A percentile compares a stretch with the other conserved stretches of the same genome.
Evolutionary conservation across 2,113 vertebrate species (phyloP).

Genomic region (Hydrochoerus hydrochaeris): DNA sequence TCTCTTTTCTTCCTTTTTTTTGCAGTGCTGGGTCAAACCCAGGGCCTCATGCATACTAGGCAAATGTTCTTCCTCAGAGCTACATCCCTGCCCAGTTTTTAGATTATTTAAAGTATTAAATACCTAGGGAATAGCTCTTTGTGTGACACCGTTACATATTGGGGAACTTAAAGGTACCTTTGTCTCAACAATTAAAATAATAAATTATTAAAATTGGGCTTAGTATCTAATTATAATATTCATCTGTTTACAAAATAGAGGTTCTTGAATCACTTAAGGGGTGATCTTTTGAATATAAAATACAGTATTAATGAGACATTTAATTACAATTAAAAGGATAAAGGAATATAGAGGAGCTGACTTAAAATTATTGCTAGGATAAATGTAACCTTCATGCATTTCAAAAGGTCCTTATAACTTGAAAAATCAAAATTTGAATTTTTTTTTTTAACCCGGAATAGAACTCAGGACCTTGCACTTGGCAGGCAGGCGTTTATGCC

Average conservation of each 20-base stretch:
- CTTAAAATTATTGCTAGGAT: slow-evolving; percentile 56
- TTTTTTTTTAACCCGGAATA: too few relatives aligned
- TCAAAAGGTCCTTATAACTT: background rate
- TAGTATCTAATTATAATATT: slow-evolving; percentile 41
- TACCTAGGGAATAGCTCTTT: slow-evolving; percentile 15
- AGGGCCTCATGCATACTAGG: background rate
- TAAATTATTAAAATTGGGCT: slow-evolving; percentile 35
- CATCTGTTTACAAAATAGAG: slow-evolving; percentile 49
- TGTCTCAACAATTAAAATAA: slow-evolving; percentile 34
- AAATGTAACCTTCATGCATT: slow-evolving; percentile 48
- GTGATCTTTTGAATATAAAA: slow-evolving; percentile 45
- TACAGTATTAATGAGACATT: background rate
- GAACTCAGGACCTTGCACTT: too few relatives aligned
- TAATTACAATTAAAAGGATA: slow-evolving; percentile 49
- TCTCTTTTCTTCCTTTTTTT: background rate
- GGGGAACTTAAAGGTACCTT: background rate
- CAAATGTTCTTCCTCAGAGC: background rate
- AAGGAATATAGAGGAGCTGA: slow-evolving; percentile 29
- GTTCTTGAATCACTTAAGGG: slow-evolving; percentile 31
- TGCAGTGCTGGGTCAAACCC: background rate
- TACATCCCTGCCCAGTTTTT: background rate
- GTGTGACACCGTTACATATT: slow-evolving; percentile 14
- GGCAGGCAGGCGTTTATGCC: too few relatives aligned
- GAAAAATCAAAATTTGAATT: slow-evolving; percentile 22
- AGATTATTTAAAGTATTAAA: slow-evolving; percentile 56